Conservation (phyloP, 2,888 invertebrate species). For the Chironomus tentans region DNA sequence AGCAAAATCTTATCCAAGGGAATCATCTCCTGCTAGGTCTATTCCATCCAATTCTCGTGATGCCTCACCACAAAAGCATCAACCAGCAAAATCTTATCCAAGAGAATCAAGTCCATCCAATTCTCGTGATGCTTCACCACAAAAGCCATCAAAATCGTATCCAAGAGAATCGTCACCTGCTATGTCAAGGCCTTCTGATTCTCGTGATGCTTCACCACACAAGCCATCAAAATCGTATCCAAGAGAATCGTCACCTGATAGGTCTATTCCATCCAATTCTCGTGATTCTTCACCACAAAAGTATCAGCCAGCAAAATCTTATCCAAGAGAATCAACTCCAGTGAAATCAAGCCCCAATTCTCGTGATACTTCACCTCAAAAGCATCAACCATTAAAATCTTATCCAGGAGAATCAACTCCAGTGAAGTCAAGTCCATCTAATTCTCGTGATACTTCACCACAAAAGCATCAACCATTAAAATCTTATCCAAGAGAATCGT, state of each 20-base stretch:
- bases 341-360: neutral
- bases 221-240: neutral
- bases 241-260: neutral
- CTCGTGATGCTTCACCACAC: neutral
- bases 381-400: no score
- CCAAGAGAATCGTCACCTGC: conserved; percentile 35
- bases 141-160: no score
- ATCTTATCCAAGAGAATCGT: neutral
- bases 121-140: neutral
- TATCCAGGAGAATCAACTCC: conserved; percentile 37
- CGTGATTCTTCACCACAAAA: conserved; percentile 2
- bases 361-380: neutral
- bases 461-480: neutral
- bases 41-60: neutral
- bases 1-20: neutral
- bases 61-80: neutral
- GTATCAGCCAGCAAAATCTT: conserved; percentile 28
- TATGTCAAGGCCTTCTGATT: neutral
- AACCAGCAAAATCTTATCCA: conserved; percentile 30
- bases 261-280: neutral
- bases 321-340: conserved; percentile 27
- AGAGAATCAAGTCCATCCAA: neutral
- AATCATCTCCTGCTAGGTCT: neutral
- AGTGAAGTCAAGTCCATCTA: neutral
- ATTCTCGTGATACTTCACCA: neutral